A percentile compares a stretch with the other conserved stretches of the same genome.
These are phyloP conservation scores for Pituophis catenifer DNA, from an alignment of 2,113 vertebrate genomes.

Conservation along the genomic window DNA sequence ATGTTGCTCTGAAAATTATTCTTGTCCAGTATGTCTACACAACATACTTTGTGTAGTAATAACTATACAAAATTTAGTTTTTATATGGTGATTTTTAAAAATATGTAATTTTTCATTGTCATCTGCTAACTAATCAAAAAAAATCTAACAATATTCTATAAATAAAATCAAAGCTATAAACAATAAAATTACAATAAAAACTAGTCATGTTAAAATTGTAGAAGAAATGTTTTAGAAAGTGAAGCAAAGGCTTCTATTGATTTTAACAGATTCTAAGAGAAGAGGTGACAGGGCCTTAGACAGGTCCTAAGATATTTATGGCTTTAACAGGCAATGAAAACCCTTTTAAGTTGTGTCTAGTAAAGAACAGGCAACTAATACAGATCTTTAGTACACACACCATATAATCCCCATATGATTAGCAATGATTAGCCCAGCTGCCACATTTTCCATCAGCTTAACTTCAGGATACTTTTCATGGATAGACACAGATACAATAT, in stretches of 20 bases:
- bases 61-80: slow-evolving; percentile 28
- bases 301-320: neutral
- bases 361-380: neutral
- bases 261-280: neutral
- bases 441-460: neutral
- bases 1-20: neutral
- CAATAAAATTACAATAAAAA: neutral
- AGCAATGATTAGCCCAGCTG: neutral
- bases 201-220: neutral
- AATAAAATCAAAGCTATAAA: neutral
- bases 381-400: neutral
- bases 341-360: neutral
- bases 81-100: neutral
- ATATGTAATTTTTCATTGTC: no score
- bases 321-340: neutral
- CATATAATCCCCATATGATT: neutral
- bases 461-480: neutral
- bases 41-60: slow-evolving; percentile 7
- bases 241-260: neutral
- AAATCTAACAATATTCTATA: neutral
- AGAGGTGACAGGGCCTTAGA: neutral
- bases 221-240: neutral
- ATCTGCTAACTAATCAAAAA: neutral
- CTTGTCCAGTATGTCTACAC: neutral
- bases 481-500: neutral